These are phyloP conservation scores for Pipistrellus pygmaeus DNA, from an alignment of 2,797 vertebrate genomes.

Conservation along the genomic window DNA sequence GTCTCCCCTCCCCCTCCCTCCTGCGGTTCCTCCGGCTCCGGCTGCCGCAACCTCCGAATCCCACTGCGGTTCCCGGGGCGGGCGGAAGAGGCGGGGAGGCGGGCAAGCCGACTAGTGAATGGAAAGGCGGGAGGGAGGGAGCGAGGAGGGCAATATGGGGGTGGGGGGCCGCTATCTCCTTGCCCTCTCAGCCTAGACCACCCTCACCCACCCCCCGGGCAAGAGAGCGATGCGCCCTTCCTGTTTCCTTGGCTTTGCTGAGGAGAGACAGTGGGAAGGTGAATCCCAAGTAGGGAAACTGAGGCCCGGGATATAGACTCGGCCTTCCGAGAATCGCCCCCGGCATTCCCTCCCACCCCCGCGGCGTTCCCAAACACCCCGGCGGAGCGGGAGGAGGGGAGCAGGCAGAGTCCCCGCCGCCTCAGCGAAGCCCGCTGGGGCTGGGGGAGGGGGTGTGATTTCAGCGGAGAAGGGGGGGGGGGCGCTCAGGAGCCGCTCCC, in stretches of 20 bases:
- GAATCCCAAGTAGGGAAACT: neutral
- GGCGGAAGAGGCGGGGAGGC: neutral
- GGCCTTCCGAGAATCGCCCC: neutral
- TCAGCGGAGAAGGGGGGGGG: neutral
- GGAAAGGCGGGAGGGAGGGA: neutral
- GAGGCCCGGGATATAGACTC: neutral
- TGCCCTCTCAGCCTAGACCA: neutral
- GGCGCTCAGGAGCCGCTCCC: neutral
- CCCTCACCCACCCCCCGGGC: neutral
- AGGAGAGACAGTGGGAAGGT: neutral
- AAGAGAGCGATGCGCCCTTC: neutral
- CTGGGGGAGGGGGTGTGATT: no score
- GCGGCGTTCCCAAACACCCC: neutral
- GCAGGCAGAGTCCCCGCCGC: neutral
- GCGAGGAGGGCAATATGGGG: neutral
- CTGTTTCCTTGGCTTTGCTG: neutral
- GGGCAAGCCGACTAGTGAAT: neutral
- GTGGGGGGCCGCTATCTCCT: neutral
- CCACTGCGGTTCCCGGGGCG: neutral
- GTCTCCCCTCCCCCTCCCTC: neutral
- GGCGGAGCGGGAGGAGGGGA: neutral
- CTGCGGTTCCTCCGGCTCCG: neutral
- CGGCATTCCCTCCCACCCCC: neutral
- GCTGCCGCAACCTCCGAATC: neutral
- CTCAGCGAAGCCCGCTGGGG: neutral